A percentile compares a stretch with the other conserved stretches of the same genome.
These are phyloP conservation scores for Aspidiotus rigidus DNA, from an alignment of 2,888 invertebrate genomes.

Conservation along the genomic window DNA sequence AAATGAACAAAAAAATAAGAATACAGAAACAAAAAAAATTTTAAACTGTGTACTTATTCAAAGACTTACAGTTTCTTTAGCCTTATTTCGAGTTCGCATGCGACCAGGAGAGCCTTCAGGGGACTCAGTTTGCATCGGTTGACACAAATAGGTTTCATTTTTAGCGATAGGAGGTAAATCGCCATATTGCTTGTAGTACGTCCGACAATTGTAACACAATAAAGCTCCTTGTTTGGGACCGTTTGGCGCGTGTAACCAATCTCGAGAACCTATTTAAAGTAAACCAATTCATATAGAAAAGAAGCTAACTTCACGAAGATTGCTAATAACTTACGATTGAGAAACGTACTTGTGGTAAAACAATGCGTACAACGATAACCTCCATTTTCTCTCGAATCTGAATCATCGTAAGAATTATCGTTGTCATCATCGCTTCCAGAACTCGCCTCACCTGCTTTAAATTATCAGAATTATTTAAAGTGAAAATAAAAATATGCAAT, in stretches of 20 bases:
- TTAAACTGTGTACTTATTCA: too few relatives aligned
- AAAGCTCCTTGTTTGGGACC: constrained; percentile 54
- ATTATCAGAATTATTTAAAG: constrained; percentile 1
- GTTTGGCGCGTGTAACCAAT: constrained; percentile 60
- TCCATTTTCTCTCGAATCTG: constrained; percentile 77
- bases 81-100: constrained; percentile 78
- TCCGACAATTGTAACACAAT: constrained; percentile 65
- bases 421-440: constrained; percentile 59
- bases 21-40: too few relatives aligned
- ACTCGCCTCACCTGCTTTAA: constrained; percentile 49
- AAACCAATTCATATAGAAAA: too few relatives aligned
- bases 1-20: constrained; percentile 1
- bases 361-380: constrained; percentile 66
- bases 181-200: constrained; percentile 67
- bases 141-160: constrained; percentile 45
- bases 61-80: constrained; percentile 57
- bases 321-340: neutral
- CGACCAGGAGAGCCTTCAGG: constrained; percentile 76
- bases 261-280: constrained; percentile 50
- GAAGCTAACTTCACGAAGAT: too few relatives aligned
- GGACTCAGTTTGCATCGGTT: constrained; percentile 52
- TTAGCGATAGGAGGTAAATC: constrained; percentile 54
- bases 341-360: constrained; percentile 55
- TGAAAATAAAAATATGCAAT: neutral
- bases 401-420: constrained; percentile 89